These are phyloP conservation scores for Caenorhabditis tropicalis DNA, from an alignment of 1,140 invertebrate species.

Conservation along the genomic window DNA sequence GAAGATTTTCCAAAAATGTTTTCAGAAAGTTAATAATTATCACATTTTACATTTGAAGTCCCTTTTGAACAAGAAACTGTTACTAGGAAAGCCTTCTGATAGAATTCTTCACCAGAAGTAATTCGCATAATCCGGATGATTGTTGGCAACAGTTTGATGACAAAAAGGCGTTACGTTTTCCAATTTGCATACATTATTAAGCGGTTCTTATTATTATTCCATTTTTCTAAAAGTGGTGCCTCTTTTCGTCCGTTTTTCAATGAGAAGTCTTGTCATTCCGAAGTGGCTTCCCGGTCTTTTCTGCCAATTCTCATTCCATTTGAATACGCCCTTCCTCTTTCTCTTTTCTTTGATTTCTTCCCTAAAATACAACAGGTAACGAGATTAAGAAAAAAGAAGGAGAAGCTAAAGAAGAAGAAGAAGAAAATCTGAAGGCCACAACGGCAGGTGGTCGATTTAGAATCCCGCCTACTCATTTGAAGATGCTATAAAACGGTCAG, in stretches of 20 bases:
- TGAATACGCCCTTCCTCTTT: not conserved
- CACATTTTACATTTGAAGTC: too few species aligned
- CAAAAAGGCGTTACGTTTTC: conserved; percentile 27
- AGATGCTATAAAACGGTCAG: conserved; percentile 13
- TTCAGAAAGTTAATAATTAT: too few species aligned
- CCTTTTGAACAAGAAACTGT: too few species aligned
- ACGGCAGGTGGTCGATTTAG: conserved; percentile 4
- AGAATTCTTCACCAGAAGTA: not conserved
- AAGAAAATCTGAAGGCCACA: conserved; percentile 30
- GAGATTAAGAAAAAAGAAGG: conserved; percentile 16
- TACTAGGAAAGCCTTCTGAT: not conserved
- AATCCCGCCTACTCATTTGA: not conserved
- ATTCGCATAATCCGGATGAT: conserved; percentile 14
- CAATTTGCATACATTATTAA: conserved; percentile 44
- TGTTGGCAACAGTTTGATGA: not conserved
- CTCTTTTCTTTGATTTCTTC: not conserved
- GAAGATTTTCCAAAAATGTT: too few species aligned
- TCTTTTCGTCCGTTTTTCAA: not conserved
- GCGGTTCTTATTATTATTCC: conserved; percentile 5
- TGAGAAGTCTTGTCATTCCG: conserved; percentile 5
- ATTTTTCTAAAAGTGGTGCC: not conserved
- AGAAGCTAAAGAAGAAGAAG: not conserved
- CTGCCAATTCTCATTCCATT: conserved; percentile 6
- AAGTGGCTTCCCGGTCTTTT: conserved; percentile 25
- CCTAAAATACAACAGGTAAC: conserved; percentile 38